Base-by-base conservation (phyloP, 1,140 invertebrate species). In the Olivierus martensii region DNA sequence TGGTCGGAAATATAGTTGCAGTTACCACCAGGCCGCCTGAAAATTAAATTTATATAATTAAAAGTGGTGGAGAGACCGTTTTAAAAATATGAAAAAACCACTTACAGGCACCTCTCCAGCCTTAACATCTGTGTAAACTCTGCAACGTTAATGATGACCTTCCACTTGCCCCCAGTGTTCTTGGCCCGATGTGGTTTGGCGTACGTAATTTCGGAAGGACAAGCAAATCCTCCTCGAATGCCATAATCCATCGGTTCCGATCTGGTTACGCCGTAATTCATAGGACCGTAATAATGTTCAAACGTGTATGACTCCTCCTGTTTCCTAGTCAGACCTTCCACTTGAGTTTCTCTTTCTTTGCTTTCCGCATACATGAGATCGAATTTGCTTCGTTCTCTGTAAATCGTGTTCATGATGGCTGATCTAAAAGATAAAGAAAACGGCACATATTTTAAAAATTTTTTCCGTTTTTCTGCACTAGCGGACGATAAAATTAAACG, bases 101-200 rank as follows among this genome's bases (percentile, higher is more conserved):
- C 67, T 67, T 62, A 87, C 84, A 79, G 75, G 71, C 86, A 90
- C 63, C 86, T 87, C 65, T 90, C 86, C 56, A 90, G 68, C 14
- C 86, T 67, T 17, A 90, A 64, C 0, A 85, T 89, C 66, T 90
- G 86, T 1, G 84, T 86, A 61, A 88, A 84, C n/a, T 62, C 58
- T 0, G 79, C 83, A 1, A 84, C 84, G 58, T 90, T 90, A 41
- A 90, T 84, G 55, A 89, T 84, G 59, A 82, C 87, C 61, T 88
- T 88, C 86, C 86, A 88, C 55, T 81, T 73, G 1, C 84, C 84
- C 15, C 79, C 82, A 6, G 63, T 61, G 21, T 81, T 85, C 56
- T 81, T 75, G 0, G 84, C 86, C 57, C 85, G 75, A 66, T 87
- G 85, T 0, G 85, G 84, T 37, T 81, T 71, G 0, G 82, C 85